Evolutionary conservation across 2,888 invertebrate species (phyloP).

Genomic region (Plebejus argus): DNA sequence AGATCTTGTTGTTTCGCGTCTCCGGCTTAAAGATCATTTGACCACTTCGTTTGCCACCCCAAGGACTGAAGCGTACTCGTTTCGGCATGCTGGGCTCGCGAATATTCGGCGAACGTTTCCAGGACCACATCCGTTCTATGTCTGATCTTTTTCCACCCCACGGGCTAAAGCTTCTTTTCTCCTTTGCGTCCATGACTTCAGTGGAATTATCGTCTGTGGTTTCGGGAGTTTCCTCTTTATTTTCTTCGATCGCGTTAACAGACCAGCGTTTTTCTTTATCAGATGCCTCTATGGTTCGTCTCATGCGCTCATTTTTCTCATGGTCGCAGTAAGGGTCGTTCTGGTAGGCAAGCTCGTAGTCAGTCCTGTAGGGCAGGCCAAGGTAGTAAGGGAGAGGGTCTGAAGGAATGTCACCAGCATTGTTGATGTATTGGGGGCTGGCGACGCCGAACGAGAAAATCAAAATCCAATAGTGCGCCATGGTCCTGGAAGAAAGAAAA

Average conservation of each 20-base stretch:
- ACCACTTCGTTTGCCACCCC: conserved; percentile 73
- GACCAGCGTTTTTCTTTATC: conserved; percentile 51
- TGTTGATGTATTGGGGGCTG: conserved; percentile 67
- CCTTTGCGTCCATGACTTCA: conserved; percentile 47
- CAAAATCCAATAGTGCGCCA: conserved; percentile 67
- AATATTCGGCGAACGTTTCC: conserved; percentile 60
- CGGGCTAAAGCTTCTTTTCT: conserved; percentile 70
- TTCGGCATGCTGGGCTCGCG: conserved; percentile 75
- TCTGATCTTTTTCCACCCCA: conserved; percentile 69
- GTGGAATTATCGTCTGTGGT: conserved; percentile 54
- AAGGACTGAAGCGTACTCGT: conserved; percentile 71
- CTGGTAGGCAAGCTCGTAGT: conserved; percentile 46
- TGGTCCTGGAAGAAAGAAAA: conserved; percentile 59
- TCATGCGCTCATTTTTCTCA: conserved; percentile 42
- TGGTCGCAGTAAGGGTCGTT: conserved; percentile 47
- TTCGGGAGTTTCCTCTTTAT: conserved; percentile 50
- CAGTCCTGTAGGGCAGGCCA: conserved; percentile 49
- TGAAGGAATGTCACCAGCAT: conserved; percentile 52
- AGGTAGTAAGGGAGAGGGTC: conserved; percentile 57
- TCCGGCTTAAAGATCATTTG: conserved; percentile 68
- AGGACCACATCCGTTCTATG: conserved; percentile 65
- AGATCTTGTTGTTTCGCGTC: conserved; percentile 61
- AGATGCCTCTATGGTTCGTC: conserved; percentile 45
- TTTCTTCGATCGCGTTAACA: conserved; percentile 55
- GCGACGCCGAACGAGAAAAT: conserved; percentile 62